Evolutionary conservation across 1,140 invertebrate species (phyloP), one percentile per base, ranked within the genome.

Genomic region (Drosophila navojoa): DNA sequence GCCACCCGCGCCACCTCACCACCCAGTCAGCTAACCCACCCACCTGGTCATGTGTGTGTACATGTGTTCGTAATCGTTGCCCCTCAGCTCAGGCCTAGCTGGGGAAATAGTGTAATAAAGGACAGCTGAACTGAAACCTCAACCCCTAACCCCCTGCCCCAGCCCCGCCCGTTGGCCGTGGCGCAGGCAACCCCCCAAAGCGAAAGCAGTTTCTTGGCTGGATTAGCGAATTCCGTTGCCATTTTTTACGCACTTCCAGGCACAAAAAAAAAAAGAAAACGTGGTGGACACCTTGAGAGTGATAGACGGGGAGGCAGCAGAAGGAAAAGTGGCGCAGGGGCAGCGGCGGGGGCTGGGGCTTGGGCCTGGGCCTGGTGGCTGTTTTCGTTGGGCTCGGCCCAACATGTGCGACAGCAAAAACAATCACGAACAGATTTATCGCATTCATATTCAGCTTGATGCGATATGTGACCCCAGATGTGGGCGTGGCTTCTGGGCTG

Each of bases 391-490:
- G 42, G 42, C 42, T 16, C 42, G 42, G 42, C 42, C 35, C 59
- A 58, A 50, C 58, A 71, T 63, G 72, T 70, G 70, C 59, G 61
- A 66, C 58, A 80, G 70, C 73, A 85, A 90, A 90, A 90, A 90
- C 86, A 90, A 90, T 90, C 86, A 90, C 81, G 86, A 76, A 90
- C 86, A 90, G 86, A 90, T 90, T 90, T 90, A 90, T 90, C 86
- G 87, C 86, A 79, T 90, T 90, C 86, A 90, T 86, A 86, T 90
- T 79, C 85, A 73, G 78, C 66, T 61, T 90, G 85, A 90, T 90
- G 85, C 77, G 84, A 89, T 77, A 89, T 89, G 84, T 89, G 84
- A 77, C 79, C 79, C 44, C 62, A 52, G 40, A 58, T 27, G 42
- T 27, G 29, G 40, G 59, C 61, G 60, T 58, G 66, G 54, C 38